Evolutionary conservation across 1,140 invertebrate genomes (phyloP).

Genomic region (Drosophila malerkotliana): DNA sequence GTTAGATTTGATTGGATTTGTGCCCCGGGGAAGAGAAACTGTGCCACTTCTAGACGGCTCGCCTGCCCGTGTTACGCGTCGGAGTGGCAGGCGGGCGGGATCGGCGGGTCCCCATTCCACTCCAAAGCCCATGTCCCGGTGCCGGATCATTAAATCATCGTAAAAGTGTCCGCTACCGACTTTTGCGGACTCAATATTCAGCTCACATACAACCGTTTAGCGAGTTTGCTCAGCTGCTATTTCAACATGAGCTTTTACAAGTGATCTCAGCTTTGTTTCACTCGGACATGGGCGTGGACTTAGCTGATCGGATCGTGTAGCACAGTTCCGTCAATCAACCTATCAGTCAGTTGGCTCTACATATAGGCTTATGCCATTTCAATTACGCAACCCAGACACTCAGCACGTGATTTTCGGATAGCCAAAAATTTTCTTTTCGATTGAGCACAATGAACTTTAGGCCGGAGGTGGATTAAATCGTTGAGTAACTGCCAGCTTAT

Average conservation of each 20-base stretch:
- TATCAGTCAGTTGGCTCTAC: constrained; percentile 33
- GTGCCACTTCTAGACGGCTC: constrained; percentile 57
- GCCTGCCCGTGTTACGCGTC: constrained; percentile 67
- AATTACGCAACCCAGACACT: constrained; percentile 49
- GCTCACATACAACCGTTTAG: constrained; percentile 59
- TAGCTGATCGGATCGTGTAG: constrained; percentile 50
- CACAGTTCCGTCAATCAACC: constrained; percentile 77
- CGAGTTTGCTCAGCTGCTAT: constrained; percentile 40
- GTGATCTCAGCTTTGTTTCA: constrained; percentile 45
- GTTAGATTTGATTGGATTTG: constrained; percentile 27
- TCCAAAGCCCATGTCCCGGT: constrained; percentile 8
- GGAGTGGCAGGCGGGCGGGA: constrained; percentile 11
- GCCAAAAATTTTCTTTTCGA: constrained; percentile 41
- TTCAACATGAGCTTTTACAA: constrained; percentile 57
- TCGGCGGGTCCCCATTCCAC: constrained; percentile 5
- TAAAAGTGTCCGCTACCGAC: constrained; percentile 62
- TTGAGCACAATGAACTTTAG: constrained; percentile 61
- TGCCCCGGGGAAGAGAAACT: constrained; percentile 37
- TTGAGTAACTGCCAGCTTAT: not conserved
- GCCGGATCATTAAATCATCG: constrained; percentile 58
- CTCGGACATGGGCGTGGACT: constrained; percentile 39
- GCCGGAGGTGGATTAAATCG: constrained; percentile 1
- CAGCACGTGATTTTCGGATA: constrained; percentile 53
- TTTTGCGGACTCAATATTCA: constrained; percentile 51
- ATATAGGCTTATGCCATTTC: constrained; percentile 23